Evolutionary conservation across 53 echinoderm and acorn worm genomes (phyloP).

Genomic region (Crossaster papposus): DNA sequence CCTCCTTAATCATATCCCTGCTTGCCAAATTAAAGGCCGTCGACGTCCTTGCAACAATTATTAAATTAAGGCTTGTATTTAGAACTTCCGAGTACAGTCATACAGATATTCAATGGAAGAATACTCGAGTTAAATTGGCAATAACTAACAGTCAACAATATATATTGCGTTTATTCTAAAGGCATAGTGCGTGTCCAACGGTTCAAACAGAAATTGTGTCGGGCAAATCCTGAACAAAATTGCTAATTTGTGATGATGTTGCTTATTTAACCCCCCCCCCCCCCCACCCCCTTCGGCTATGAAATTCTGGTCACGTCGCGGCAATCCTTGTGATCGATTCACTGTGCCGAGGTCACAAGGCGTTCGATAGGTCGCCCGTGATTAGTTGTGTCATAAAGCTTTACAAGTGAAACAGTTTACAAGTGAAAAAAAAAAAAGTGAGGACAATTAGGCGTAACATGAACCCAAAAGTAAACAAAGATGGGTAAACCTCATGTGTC

Average conservation of each 20-base stretch:
- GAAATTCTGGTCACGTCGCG: not conserved
- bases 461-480: not conserved
- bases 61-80: not conserved
- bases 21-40: not conserved
- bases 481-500: too few species aligned
- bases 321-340: not conserved
- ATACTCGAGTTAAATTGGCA: too few species aligned
- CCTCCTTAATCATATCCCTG: not conserved
- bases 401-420: not conserved
- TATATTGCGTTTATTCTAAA: not conserved
- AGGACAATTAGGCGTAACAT: not conserved
- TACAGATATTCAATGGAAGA: not conserved
- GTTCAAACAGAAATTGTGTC: not conserved
- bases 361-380: not conserved
- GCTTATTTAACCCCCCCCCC: not conserved
- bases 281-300: not conserved
- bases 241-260: not conserved
- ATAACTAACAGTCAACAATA: not conserved
- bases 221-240: not conserved
- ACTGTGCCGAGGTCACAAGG: not conserved
- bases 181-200: not conserved
- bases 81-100: not conserved
- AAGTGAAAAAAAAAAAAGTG: not conserved
- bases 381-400: not conserved
- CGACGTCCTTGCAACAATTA: not conserved